A percentile compares a stretch with the other conserved stretches of the same genome.
Evolutionary conservation across 1,140 invertebrate species (phyloP).

Genomic region (Pomacea maculata): DNA sequence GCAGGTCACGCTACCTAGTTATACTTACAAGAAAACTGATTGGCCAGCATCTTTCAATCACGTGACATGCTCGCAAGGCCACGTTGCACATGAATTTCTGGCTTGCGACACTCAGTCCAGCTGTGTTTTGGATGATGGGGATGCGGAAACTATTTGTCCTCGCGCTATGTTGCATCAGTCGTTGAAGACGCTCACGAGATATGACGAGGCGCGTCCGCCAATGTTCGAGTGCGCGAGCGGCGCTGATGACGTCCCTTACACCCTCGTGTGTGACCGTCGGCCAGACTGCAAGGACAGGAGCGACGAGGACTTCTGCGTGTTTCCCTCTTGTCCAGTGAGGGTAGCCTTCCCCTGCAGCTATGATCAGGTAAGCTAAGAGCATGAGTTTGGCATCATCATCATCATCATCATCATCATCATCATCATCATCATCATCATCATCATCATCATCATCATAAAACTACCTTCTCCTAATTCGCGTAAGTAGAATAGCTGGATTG

Average conservation of each 20-base stretch:
- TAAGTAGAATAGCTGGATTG: too few relatives aligned
- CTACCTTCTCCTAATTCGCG: not conserved
- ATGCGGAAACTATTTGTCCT: too few relatives aligned
- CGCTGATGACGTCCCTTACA: not conserved
- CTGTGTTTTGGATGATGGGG: too few relatives aligned
- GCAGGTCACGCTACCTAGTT: too few relatives aligned
- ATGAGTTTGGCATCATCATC: not conserved
- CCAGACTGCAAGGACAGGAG: not conserved
- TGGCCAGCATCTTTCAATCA: too few relatives aligned
- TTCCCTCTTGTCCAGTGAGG: not conserved
- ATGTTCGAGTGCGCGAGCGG: not conserved
- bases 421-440: not conserved
- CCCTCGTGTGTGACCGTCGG: conserved; percentile 7
- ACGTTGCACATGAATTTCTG: too few relatives aligned
- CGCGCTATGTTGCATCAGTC: too few relatives aligned
- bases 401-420: not conserved
- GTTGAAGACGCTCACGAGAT: too few relatives aligned
- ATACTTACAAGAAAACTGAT: too few relatives aligned
- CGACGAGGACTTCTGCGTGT: conserved; percentile 12
- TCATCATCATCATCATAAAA: not conserved
- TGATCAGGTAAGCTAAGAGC: not conserved
- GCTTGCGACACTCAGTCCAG: too few relatives aligned
- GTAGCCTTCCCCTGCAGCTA: not conserved
- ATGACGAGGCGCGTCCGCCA: conserved; percentile 1
- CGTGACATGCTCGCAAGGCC: too few relatives aligned